Evolutionary conservation across 1,140 invertebrate species (phyloP).

Genomic region (Drosophila virilis): DNA sequence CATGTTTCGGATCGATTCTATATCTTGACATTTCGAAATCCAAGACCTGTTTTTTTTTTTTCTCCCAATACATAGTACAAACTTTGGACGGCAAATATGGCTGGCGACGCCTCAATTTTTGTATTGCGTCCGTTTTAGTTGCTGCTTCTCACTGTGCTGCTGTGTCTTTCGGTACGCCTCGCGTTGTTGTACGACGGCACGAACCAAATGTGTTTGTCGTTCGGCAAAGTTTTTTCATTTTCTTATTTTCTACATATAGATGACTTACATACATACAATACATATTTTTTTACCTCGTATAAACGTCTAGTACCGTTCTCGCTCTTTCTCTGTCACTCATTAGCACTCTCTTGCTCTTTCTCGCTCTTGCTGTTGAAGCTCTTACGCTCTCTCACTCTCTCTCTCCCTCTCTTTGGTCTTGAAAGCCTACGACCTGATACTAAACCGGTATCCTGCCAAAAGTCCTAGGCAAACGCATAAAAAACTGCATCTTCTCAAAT

Average conservation of each 20-base stretch:
- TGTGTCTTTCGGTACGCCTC: conserved; percentile 71
- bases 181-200: conserved; percentile 40
- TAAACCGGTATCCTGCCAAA: conserved; percentile 75
- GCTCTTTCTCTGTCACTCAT: conserved; percentile 22
- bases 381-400: conserved; percentile 2
- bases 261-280: conserved; percentile 14
- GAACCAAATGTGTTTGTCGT: conserved; percentile 43
- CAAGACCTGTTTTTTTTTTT: conserved; percentile 36
- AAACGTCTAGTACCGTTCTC: not conserved
- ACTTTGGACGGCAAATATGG: conserved; percentile 45
- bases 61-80: conserved; percentile 23
- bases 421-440: conserved; percentile 21
- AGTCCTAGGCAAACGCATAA: conserved; percentile 46
- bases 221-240: conserved; percentile 50
- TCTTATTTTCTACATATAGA: conserved; percentile 32
- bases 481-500: not conserved
- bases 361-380: conserved; percentile 3
- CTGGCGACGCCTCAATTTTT: conserved; percentile 47
- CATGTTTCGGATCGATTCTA: not conserved
- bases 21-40: conserved; percentile 7
- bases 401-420: conserved; percentile 23
- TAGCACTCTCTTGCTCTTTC: conserved; percentile 21
- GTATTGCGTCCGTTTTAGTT: conserved; percentile 55
- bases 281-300: conserved; percentile 19
- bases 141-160: conserved; percentile 63